Evolutionary conservation across 1,140 invertebrate species (phyloP).

Genomic region (Cherax quadricarinatus): DNA sequence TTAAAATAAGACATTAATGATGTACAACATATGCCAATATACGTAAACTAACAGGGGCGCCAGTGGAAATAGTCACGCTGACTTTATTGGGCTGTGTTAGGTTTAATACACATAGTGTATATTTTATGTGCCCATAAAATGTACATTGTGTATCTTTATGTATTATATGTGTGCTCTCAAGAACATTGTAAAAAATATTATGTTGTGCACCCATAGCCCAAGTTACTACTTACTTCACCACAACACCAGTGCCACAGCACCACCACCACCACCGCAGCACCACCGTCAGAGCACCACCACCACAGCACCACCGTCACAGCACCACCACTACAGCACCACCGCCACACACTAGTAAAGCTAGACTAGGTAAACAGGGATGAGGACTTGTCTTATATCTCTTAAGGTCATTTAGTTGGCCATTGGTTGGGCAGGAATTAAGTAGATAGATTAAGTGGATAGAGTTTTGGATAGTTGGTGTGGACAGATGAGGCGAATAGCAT

Average conservation of each 20-base stretch:
- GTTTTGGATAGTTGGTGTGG: not conserved
- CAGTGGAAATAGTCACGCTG: no score
- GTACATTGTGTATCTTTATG: no score
- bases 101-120: no score
- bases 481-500: not conserved
- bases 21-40: no score
- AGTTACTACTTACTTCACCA: not conserved
- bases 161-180: no score
- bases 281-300: not conserved
- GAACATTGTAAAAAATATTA: no score
- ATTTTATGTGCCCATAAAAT: no score
- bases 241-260: not conserved
- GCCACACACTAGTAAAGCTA: not conserved
- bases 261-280: not conserved
- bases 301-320: not conserved
- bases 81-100: no score
- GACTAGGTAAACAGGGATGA: not conserved
- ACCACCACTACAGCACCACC: not conserved
- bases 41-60: no score
- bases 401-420: not conserved
- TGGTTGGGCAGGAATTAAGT: not conserved
- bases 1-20: no score
- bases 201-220: no score
- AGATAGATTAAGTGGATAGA: conserved; percentile 6
- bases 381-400: not conserved